Evolutionary conservation across 2,113 vertebrate species (phyloP), one percentile per base, ranked within the genome.

Genomic region (Leucopternis melanops): DNA sequence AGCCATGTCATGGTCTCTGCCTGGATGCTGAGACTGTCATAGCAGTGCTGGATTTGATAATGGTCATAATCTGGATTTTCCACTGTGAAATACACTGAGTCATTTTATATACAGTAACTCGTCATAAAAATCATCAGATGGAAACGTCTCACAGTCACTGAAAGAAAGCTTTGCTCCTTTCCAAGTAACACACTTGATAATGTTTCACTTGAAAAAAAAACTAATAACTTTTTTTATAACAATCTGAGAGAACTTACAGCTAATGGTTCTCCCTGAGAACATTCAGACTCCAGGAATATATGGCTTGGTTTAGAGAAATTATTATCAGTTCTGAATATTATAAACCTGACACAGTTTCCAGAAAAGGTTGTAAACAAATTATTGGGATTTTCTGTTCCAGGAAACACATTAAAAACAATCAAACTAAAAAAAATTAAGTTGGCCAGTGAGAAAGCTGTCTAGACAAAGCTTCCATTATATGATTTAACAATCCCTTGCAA

Each of bases 381-480:
- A 95, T 89, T 92, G 66, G 66, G 84, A 47, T 54, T 59, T 89
- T 87, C 71, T 74, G 69, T 93, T 93, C 92, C 73, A 36, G 83
- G 91, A 95, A 97, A 91, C 79, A 91, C 83, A 89, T 92, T 87
- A 95, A 92, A 95, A 97, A 79, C 70, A 81, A 86, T 74, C 42
- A 84, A 85, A 95, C 38, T 58, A 10, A 14, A 82, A 81, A 87
- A 93, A 81, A 67, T 11, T 17, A 65, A 88, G 49, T 42, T 95
- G 91, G 77, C 84, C 84, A 85, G 66, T 1, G 49, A 92, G 86
- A 92, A 92, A 94, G 63, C 73, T 85, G 97, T 95, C 96, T 96
- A 97, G 96, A 97, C 92, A 95, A 97, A 87, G 84, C 84, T 89
- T 79, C 81, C 95, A 93, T 95, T 95, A 85, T 70, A 70, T 70